Conservation (phyloP, 2,888 invertebrate species). For the Cosmorhoe ocellata region DNA sequence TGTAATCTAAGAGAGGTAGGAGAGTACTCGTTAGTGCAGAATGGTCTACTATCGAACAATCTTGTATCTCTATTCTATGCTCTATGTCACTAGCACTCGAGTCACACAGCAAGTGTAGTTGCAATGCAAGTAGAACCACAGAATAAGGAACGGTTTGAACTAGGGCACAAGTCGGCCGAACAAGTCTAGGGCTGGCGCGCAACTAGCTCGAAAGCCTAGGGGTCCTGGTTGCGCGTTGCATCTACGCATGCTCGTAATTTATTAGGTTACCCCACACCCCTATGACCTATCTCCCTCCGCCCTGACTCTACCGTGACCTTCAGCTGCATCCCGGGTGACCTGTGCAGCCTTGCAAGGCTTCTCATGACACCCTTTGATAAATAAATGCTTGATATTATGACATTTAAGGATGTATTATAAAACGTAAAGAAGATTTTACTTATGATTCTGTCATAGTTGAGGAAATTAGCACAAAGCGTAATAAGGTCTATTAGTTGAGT, state of each 20-base stretch:
- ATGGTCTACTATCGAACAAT: no score
- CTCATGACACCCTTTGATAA: constrained; percentile 25
- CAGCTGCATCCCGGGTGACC: constrained; percentile 71
- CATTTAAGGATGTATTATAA: constrained; percentile 3
- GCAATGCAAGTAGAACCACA: neutral
- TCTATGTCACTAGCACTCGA: constrained; percentile 12
- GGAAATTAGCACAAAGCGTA: constrained; percentile 9
- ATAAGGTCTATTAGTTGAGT: constrained; percentile 14
- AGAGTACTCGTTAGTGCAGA: no score
- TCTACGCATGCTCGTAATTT: constrained; percentile 65
- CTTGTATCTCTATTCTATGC: neutral
- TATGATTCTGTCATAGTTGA: constrained; percentile 1
- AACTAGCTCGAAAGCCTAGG: constrained; percentile 10
- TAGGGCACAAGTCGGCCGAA: constrained; percentile 9
- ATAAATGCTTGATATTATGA: neutral
- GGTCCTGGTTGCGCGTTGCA: constrained; percentile 54
- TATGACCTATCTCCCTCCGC: constrained; percentile 33
- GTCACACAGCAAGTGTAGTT: neutral
- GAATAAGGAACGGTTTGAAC: constrained; percentile 4
- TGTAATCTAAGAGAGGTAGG: no score
- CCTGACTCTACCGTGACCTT: constrained; percentile 57
- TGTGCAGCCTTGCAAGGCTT: constrained; percentile 55
- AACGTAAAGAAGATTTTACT: neutral
- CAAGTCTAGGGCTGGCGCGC: constrained; percentile 13
- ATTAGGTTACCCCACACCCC: constrained; percentile 46